Evolutionary conservation across 1,140 invertebrate species (phyloP).

Genomic region (Zaprionus taronus): DNA sequence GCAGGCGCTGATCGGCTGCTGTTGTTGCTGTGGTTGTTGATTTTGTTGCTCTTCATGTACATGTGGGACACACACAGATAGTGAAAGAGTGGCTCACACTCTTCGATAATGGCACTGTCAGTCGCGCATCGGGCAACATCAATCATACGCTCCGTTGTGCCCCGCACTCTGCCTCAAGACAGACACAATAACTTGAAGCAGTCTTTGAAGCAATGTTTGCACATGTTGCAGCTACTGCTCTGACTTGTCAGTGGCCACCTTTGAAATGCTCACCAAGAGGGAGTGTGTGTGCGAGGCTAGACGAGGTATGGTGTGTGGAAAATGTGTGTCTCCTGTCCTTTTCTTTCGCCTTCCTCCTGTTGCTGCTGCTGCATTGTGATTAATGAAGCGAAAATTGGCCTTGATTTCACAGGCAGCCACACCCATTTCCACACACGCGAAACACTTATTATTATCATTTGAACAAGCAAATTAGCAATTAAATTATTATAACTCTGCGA

Average conservation of each 20-base stretch:
- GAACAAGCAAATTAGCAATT: slow-evolving; percentile 42
- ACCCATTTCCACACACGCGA: slow-evolving; percentile 15
- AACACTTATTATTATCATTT: slow-evolving; percentile 23
- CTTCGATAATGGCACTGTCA: slow-evolving; percentile 71
- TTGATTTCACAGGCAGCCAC: slow-evolving; percentile 44
- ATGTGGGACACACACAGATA: slow-evolving; percentile 14
- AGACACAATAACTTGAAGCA: slow-evolving; percentile 53
- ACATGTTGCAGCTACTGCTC: slow-evolving; percentile 30
- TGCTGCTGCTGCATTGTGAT: slow-evolving; percentile 33
- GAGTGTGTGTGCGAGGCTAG: background rate
- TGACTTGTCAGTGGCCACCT: slow-evolving; percentile 37
- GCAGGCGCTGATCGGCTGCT: slow-evolving; percentile 20
- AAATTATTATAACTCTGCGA: slow-evolving; percentile 33
- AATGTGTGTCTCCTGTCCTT: slow-evolving; percentile 23
- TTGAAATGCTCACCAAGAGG: background rate
- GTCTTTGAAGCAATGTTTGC: slow-evolving; percentile 30
- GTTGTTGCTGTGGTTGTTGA: slow-evolving; percentile 43
- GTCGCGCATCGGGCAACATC: slow-evolving; percentile 68
- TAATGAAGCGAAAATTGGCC: slow-evolving; percentile 47
- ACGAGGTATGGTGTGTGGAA: background rate
- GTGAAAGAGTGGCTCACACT: slow-evolving; percentile 31
- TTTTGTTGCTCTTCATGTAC: slow-evolving; percentile 52
- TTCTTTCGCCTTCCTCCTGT: slow-evolving; percentile 8
- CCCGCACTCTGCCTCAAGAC: slow-evolving; percentile 51
- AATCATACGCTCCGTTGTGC: slow-evolving; percentile 71